phyloP scores from a whole-genome alignment of 2,113 vertebrate genomes.

The Crocuta crocuta region DNA sequence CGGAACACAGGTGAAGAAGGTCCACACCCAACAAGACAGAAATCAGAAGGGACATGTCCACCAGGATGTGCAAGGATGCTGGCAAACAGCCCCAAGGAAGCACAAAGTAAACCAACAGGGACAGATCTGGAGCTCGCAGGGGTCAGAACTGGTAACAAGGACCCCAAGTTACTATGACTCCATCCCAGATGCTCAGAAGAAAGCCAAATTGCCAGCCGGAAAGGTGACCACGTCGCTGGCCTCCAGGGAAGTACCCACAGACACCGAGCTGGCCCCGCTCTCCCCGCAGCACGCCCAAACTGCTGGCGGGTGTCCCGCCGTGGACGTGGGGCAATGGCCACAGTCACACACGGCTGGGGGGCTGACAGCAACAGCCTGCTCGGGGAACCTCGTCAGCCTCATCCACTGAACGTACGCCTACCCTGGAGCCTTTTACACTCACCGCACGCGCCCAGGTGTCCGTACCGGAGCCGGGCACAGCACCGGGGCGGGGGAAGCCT shows the following conservation, averaged over 20 bases:
- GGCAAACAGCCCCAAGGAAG: not conserved
- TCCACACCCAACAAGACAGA: not conserved
- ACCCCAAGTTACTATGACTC: not conserved
- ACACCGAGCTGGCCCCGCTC: not conserved
- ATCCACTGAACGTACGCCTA: rapidly evolving
- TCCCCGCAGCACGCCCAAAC: not conserved
- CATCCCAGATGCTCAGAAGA: not conserved
- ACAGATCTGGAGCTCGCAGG: not conserved
- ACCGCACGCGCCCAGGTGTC: rapidly evolving
- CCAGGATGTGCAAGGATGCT: not conserved
- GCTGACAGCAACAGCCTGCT: not conserved
- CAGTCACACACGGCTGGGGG: too few species aligned
- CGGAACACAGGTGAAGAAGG: not conserved
- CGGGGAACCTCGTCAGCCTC: not conserved
- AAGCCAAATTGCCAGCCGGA: not conserved
- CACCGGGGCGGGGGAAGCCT: not conserved
- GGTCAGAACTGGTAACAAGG: not conserved
- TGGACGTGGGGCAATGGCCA: not conserved
- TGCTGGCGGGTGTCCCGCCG: not conserved
- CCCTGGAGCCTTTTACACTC: not conserved
- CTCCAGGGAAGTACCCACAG: not conserved
- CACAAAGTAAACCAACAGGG: not conserved
- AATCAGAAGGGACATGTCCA: not conserved
- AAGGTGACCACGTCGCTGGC: not conserved
- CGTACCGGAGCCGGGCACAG: too few species aligned